Evolutionary conservation across 2,113 vertebrate genomes (phyloP).

Genomic region (Felis catus): F.catus_Fca126_mat1.0 CM031423.1:31667501-31668000

Average conservation of each 20-base stretch:
- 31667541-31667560: background rate
- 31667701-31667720: background rate
- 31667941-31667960: background rate
- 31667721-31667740: background rate
- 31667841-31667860: conserved; percentile 23
- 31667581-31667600: background rate
- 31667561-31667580: background rate
- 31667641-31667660: background rate
- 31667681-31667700: background rate
- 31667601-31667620: background rate
- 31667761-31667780: background rate
- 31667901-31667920: background rate
- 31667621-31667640: background rate
- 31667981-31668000: background rate
- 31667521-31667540: background rate
- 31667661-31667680: conserved; percentile 8
- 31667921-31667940: background rate
- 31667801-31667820: background rate
- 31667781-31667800: background rate
- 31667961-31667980: background rate
- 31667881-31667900: background rate
- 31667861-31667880: background rate
- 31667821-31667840: background rate
- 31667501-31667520: background rate
- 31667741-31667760: background rate